Conservation (phyloP, 1,140 invertebrate species). For the Pinna nobilis region DNA sequence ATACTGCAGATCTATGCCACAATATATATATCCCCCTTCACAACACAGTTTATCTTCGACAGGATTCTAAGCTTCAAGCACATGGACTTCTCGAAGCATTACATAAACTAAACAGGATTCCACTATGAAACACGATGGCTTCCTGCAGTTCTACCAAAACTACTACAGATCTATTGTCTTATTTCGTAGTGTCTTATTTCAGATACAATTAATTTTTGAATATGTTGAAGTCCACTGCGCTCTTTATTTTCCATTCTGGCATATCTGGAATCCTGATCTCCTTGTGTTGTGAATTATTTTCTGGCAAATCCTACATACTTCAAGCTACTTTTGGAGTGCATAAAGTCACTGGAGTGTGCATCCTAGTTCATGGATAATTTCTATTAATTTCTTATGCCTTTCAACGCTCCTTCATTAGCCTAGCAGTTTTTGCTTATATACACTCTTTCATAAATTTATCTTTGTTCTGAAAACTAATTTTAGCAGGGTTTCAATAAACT, state of each 20-base stretch:
- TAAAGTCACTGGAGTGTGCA: too few relatives aligned
- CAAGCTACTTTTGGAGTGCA: conserved; percentile 35
- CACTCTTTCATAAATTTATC: too few relatives aligned
- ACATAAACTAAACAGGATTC: not conserved
- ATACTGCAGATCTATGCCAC: conserved; percentile 17
- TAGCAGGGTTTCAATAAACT: too few relatives aligned
- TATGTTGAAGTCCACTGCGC: too few relatives aligned
- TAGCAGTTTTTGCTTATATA: too few relatives aligned
- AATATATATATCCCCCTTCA: not conserved
- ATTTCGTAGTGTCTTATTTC: conserved; percentile 4
- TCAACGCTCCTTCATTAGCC: too few relatives aligned
- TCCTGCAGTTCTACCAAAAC: not conserved
- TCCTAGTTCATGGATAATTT: too few relatives aligned
- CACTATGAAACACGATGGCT: conserved; percentile 3
- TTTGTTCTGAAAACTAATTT: too few relatives aligned
- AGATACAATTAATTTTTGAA: too few relatives aligned
- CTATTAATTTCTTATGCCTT: too few relatives aligned
- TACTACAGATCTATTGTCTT: conserved; percentile 3
- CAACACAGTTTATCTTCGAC: conserved; percentile 1
- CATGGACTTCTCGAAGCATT: not conserved
- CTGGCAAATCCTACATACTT: conserved; percentile 29
- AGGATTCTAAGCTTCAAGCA: not conserved
- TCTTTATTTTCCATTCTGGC: too few relatives aligned
- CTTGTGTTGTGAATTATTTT: conserved; percentile 15
- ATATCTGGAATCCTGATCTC: too few relatives aligned